A percentile compares a stretch with the other conserved stretches of the same genome.
Conservation (phyloP, 2,888 invertebrate species). For the Syrphus vitripennis region DNA sequence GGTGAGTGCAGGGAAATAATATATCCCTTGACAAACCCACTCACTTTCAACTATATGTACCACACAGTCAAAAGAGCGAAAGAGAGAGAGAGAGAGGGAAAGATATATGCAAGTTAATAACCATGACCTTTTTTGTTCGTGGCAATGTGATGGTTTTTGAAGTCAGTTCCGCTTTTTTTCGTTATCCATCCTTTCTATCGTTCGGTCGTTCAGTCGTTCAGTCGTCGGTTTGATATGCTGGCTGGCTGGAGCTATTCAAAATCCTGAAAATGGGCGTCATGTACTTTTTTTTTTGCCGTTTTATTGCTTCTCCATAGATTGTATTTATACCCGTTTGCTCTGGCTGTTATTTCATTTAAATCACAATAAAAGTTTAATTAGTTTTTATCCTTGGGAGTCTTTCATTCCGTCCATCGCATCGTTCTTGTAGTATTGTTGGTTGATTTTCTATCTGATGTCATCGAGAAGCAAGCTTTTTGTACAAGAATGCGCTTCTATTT, state of each 20-base stretch:
- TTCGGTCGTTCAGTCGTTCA: neutral
- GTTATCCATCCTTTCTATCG: conserved; percentile 9
- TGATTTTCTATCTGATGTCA: conserved; percentile 33
- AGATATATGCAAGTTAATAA: conserved; percentile 67
- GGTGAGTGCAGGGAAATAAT: neutral
- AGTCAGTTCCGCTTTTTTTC: conserved; percentile 23
- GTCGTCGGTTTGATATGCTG: neutral
- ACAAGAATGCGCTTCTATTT: conserved; percentile 8
- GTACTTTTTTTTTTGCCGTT: conserved; percentile 13
- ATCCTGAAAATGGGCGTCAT: conserved; percentile 21
- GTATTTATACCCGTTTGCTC: conserved; percentile 48
- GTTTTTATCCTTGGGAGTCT: conserved; percentile 63
- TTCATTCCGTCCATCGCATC: too few species aligned
- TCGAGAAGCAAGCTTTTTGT: conserved; percentile 6
- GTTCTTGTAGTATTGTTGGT: too few species aligned
- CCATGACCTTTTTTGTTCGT: conserved; percentile 68
- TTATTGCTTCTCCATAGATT: conserved; percentile 27
- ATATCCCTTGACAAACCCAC: conserved; percentile 13
- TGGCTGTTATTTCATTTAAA: conserved; percentile 69
- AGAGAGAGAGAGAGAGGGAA: neutral
- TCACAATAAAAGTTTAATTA: conserved; percentile 71
- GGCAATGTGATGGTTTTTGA: conserved; percentile 54
- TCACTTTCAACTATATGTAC: conserved; percentile 25
- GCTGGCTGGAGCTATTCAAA: neutral
- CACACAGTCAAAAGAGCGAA: neutral